A percentile compares a stretch with the other conserved stretches of the same genome.
phyloP scores from a whole-genome alignment of 2,888 invertebrate species.

The Aleiodes alternator region DNA sequence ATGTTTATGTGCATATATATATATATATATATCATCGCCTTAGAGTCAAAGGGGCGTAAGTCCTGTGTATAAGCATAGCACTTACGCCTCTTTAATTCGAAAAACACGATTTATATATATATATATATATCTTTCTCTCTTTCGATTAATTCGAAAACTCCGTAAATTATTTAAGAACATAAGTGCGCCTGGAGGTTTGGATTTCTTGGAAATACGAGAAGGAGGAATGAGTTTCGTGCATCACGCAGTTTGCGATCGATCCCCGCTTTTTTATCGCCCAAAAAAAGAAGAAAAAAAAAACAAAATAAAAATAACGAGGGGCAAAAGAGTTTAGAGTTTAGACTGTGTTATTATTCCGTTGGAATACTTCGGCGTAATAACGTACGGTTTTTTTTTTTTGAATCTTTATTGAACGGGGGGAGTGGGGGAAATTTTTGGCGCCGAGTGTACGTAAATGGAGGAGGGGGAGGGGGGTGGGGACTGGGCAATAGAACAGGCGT shows the following conservation, averaged over 20 bases:
- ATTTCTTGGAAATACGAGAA: conserved; percentile 9
- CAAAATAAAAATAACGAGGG: background rate
- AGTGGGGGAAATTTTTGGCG: no score
- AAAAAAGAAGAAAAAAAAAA: background rate
- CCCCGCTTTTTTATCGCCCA: background rate
- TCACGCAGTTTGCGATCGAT: conserved; percentile 18
- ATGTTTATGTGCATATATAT: no score
- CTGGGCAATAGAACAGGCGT: conserved; percentile 6
- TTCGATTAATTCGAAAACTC: background rate
- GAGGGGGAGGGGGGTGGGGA: no score
- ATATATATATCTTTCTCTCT: no score
- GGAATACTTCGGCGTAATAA: background rate
- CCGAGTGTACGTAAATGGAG: no score
- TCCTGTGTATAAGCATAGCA: no score
- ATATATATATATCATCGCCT: no score
- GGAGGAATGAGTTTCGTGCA: conserved; percentile 22
- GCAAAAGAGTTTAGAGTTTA: background rate
- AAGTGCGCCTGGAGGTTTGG: background rate
- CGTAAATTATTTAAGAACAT: background rate
- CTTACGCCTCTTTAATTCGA: no score
- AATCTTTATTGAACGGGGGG: no score
- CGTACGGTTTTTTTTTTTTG: no score
- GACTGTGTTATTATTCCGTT: background rate
- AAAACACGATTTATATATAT: no score
- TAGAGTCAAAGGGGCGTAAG: no score